Percentiles rank a stretch among this genome's conserved stretches.
Evolutionary conservation across 2,797 vertebrate species (phyloP).

Genomic region (Eurystomus glaucurus): DNA sequence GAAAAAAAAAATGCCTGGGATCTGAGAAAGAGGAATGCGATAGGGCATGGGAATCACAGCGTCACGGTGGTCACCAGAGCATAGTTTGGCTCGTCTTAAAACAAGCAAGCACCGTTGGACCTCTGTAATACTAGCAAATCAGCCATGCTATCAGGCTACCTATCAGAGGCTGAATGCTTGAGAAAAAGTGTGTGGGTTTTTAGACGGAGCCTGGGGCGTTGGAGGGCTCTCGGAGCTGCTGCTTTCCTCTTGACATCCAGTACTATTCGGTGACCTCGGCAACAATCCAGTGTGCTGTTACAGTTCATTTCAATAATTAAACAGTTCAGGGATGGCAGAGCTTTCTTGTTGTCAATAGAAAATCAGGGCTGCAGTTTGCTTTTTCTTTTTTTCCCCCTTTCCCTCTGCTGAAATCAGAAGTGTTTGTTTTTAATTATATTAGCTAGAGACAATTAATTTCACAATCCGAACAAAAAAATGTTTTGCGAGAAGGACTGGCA

Average conservation of each 20-base stretch:
- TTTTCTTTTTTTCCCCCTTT: neutral
- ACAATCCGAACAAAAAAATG: constrained; percentile 67
- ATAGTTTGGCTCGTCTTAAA: constrained; percentile 91
- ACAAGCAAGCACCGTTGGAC: constrained; percentile 87
- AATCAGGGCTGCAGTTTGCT: constrained; percentile 72
- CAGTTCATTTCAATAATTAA: constrained; percentile 93
- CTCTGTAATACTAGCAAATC: constrained; percentile 78
- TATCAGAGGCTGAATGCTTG: constrained; percentile 84
- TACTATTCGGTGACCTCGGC: constrained; percentile 86
- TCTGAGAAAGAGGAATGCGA: constrained; percentile 92
- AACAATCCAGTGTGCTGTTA: constrained; percentile 86
- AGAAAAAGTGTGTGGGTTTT: constrained; percentile 86
- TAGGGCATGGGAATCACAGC: constrained; percentile 95
- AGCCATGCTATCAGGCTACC: constrained; percentile 83
- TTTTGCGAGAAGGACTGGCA: constrained; percentile 76
- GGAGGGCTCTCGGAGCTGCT: constrained; percentile 81
- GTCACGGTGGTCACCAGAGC: constrained; percentile 92
- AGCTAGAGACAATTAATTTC: constrained; percentile 83
- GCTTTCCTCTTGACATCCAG: constrained; percentile 84
- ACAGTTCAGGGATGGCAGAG: constrained; percentile 86
- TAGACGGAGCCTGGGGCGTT: constrained; percentile 88
- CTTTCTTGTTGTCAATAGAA: constrained; percentile 83
- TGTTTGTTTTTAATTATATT: constrained; percentile 85
- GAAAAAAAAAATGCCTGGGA: constrained; percentile 86
- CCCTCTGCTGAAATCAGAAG: constrained; percentile 68